phyloP scores from a whole-genome alignment of 2,888 invertebrate species.

The Melinaea marsaeus region DNA sequence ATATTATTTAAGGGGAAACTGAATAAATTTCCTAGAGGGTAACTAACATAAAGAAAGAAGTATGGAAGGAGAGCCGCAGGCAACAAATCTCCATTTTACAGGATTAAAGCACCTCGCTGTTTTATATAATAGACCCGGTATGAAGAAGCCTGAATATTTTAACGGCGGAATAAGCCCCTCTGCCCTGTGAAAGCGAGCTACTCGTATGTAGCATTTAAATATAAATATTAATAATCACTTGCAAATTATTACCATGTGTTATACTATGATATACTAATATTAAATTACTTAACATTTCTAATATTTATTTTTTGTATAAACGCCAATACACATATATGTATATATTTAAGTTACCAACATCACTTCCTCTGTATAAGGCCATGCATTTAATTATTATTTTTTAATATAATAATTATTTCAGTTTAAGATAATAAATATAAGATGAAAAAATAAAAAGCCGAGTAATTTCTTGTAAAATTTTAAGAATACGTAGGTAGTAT shows the following conservation, averaged over 20 bases:
- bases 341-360: too few relatives aligned
- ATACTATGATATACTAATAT: not conserved
- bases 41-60: conserved; percentile 56
- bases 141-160: conserved; percentile 50
- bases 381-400: not conserved
- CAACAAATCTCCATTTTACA: conserved; percentile 64
- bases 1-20: conserved; percentile 46
- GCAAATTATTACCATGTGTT: not conserved
- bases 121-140: conserved; percentile 54
- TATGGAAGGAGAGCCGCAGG: conserved; percentile 47
- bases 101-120: conserved; percentile 61
- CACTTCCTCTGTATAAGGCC: too few relatives aligned
- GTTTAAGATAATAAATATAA: not conserved
- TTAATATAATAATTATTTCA: not conserved
- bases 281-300: not conserved
- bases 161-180: conserved; percentile 40
- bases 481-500: conserved; percentile 44
- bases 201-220: conserved; percentile 21
- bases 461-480: conserved; percentile 21
- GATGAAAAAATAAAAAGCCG: not conserved
- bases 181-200: conserved; percentile 15
- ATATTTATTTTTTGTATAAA: too few relatives aligned
- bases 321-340: too few relatives aligned
- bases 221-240: not conserved
- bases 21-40: conserved; percentile 54